Conservation (phyloP, 2,888 invertebrate species). For the Drosophila suboccidentalis region DNA sequence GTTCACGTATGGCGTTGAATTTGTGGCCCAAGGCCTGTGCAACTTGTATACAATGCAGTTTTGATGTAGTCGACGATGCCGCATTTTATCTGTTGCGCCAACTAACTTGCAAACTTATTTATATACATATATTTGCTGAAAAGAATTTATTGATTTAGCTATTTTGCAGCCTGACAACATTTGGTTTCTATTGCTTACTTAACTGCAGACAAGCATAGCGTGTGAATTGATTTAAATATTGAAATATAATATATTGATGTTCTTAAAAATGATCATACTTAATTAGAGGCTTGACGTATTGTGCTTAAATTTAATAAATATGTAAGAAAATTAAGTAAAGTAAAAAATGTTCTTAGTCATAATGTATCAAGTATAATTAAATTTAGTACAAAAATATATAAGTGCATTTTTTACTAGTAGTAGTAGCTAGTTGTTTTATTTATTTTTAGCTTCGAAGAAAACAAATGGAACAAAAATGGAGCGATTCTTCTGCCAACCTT, state of each 20-base stretch:
- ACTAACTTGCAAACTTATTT: constrained; percentile 36
- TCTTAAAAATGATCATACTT: too few species aligned
- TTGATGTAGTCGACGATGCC: constrained; percentile 52
- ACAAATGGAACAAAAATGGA: constrained; percentile 29
- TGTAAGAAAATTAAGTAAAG: too few species aligned
- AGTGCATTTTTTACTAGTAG: too few species aligned
- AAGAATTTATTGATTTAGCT: constrained; percentile 15
- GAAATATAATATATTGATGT: too few species aligned
- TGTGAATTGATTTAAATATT: too few species aligned
- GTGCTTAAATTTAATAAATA: too few species aligned
- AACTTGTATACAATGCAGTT: constrained; percentile 36
- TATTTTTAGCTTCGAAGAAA: constrained; percentile 17
- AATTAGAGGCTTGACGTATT: too few species aligned
- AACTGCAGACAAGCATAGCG: too few species aligned
- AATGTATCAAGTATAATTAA: too few species aligned
- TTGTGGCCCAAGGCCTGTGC: constrained; percentile 59
- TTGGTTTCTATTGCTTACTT: constrained; percentile 26
- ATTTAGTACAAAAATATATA: too few species aligned
- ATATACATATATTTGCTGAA: constrained; percentile 18
- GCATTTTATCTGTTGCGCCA: constrained; percentile 47
- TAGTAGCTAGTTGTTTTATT: too few species aligned
- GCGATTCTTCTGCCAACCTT: constrained; percentile 55
- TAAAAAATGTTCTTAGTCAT: too few species aligned
- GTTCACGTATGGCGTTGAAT: constrained; percentile 55
- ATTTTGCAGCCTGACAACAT: constrained; percentile 38